Evolutionary conservation across 2,888 invertebrate species (phyloP), one percentile per base, ranked within the genome.

Genomic region (Thysanoteuthis rhombus): DNA sequence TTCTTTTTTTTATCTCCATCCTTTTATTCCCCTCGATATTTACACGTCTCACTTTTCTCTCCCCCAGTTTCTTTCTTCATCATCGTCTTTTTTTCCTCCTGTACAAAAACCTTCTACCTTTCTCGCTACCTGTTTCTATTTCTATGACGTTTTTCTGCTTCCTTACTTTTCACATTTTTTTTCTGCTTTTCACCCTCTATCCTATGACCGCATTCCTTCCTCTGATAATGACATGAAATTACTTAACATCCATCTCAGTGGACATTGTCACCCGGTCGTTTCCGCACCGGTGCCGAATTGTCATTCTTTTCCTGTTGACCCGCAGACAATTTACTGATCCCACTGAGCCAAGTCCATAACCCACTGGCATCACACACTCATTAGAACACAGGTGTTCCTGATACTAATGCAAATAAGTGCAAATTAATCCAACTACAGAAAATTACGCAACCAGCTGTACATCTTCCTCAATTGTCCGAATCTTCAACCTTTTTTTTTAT

Each of bases 191-290:
- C 58, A 3, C 25, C 28, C 25, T 25, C 25, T 58, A 2, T 58
- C 16, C 19, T 36, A 75, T 16, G 16, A 12, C 10, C n/a, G 4
- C 22, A 36, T 75, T 75, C n/a, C 36, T 75, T 75, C 3, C 1
- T n/a, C n/a, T 75, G 75, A n/a, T 75, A n/a, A n/a, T 75, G 75
- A n/a, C 75, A 75, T n/a, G 75, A 75, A 75, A 75, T 75, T 75
- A n/a, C n/a, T n/a, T 36, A 12, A n/a, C 75, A 75, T 75, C n/a
- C n/a, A n/a, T 36, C n/a, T 16, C 4, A 75, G 1, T 75, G n/a
- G 75, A 16, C 75, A 75, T 75, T 75, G 75, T 36, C n/a, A 19
- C n/a, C n/a, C n/a, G 36, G 0, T 36, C n/a, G 22, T 75, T 75
- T 75, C n/a, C 75, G 36, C 22, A 4, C 75, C 8, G 75, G n/a